Base-by-base conservation (phyloP, 2,113 vertebrate genomes). In the Hiodon alosoides region DNA sequence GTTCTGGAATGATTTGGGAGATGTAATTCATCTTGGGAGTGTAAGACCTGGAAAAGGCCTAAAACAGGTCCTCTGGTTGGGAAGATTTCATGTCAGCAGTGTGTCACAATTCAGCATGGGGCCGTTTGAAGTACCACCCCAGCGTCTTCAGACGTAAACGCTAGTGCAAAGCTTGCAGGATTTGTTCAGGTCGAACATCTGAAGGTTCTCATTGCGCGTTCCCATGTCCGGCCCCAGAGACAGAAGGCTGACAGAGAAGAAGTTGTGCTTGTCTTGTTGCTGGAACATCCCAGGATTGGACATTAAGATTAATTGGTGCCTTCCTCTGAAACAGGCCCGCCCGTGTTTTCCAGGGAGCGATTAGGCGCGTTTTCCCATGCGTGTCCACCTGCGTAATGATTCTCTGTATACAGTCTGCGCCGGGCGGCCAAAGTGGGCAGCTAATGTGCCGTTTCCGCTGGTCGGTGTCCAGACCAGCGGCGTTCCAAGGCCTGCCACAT, bases 381-480 rank as follows among this genome's bases (percentile, higher is more conserved):
- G 1, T 52, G n/a, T 62, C 11, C 47, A n/a, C 7, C 16, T 58
- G 13, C 14, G 55, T 46, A 14, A 76, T 5, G 55, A 31, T 58
- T 52, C 14, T 47, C 9, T 51, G 13, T 14, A 13, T 69, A 11
- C 3, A 48, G 13, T 54, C 10, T 54, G 7, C 31, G n/a, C n/a
- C 6, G 69, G 61, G 31, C 55, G 17, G 11, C 52, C 67, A 51
- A 31, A 57, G 52, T n/a, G 3, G 61, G 52, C 1, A 9, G 17
- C 58, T 71, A 65, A 72, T 64, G 52, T 66, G 69, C 51, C 2
- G 10, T 17, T 59, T 77, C 69, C 69, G 61, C 62, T n/a, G 7
- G 55, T 10, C 3, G 14, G 13, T 17, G 50, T 51, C 16, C 9
- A 17, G 55, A 60, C 70, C 69, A 48, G 57, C 55, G n/a, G 3